Evolutionary conservation across 2,797 vertebrate species (phyloP), one percentile per base, ranked within the genome.

Genomic region (Aplochiton taeniatus): DNA sequence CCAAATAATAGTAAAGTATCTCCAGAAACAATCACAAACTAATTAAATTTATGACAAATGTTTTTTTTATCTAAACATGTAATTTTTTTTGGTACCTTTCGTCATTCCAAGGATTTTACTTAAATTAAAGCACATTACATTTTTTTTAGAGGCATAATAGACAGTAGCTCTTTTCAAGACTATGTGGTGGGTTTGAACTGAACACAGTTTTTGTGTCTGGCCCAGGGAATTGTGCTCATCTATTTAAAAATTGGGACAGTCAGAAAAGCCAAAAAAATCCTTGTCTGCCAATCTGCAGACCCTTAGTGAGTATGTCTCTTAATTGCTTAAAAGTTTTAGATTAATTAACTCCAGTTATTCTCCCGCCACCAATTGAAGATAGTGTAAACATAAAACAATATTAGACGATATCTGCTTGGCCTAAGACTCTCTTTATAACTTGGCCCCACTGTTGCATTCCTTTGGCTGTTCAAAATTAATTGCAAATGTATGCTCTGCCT

Each of bases 201-300:
- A 85, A 72, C 75, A 78, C 75, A 85, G 83, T 87, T 78, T 84
- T 74, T 85, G 85, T 84, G 83, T 79, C 74, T 80, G 70, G 66
- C 55, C 63, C 50, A 20, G 72, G 60, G 68, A 81, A 65, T n/a
- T n/a, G 63, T 73, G 75, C 80, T 72, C 57, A 52, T 19, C 13
- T 65, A 68, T 65, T 43, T 56, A 16, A 59, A 68, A 78, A 83
- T 73, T 56, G 75, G 72, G 72, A 74, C 50, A 31, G 57, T 59
- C 9, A 20, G 17, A 0, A 52, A 61, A 63, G 58, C 51, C 48
- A 76, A 61, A 67, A 65, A 77, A 80, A 75, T 51, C 48, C 41
- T 44, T 9, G 12, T 31, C 55, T 51, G 63, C 44, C 18, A n/a
- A 76, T 69, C 9, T 8, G 46, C 58, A 51, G 18, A 41, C 54